phyloP scores from a whole-genome alignment of 1,140 invertebrate genomes.

The Musca domestica region DNA sequence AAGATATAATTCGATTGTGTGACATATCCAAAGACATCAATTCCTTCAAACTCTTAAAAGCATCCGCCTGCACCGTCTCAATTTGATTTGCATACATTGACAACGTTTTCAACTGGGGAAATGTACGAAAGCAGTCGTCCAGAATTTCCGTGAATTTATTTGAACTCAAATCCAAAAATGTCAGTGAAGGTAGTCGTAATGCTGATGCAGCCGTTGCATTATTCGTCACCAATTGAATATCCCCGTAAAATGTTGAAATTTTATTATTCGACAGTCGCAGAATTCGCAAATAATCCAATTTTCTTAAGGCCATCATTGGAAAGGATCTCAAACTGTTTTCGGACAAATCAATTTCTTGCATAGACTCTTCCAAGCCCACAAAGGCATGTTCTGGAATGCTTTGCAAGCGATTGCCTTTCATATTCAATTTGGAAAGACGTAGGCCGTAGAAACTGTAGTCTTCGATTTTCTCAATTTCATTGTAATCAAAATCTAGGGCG shows the following conservation, averaged over 20 bases:
- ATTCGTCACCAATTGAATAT: constrained; percentile 45
- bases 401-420: constrained; percentile 78
- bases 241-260: constrained; percentile 59
- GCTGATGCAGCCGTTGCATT: constrained; percentile 47
- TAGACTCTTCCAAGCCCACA: constrained; percentile 74
- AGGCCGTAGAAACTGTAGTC: constrained; percentile 85
- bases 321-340: constrained; percentile 82
- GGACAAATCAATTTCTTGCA: constrained; percentile 79
- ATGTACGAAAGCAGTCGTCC: constrained; percentile 74
- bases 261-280: constrained; percentile 82
- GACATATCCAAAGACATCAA: constrained; percentile 83
- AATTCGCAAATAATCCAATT: constrained; percentile 70
- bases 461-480: constrained; percentile 77
- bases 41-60: constrained; percentile 70
- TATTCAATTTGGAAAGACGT: constrained; percentile 75
- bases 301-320: constrained; percentile 73
- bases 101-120: constrained; percentile 74
- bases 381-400: constrained; percentile 82
- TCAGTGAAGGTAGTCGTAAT: constrained; percentile 67
- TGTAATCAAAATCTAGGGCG: constrained; percentile 80
- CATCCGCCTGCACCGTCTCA: constrained; percentile 71
- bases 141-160: constrained; percentile 77
- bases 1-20: constrained; percentile 77
- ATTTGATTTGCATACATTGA: constrained; percentile 83
- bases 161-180: constrained; percentile 80